Base-by-base conservation (phyloP, 2,888 invertebrate genomes). In the Notocelia uddmanniana region DNA sequence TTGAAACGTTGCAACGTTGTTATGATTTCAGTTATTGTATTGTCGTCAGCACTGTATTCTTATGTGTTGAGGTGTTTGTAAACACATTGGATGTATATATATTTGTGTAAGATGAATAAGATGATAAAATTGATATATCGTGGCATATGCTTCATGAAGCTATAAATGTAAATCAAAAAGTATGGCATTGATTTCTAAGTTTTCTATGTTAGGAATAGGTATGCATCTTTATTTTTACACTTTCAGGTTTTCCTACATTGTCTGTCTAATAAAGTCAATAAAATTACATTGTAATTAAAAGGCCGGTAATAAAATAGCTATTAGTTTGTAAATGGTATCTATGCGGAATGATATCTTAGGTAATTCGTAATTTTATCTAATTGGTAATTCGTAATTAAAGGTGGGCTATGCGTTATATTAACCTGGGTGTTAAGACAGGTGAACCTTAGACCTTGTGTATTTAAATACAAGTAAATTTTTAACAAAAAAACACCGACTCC, bases 281-380 rank as follows among this genome's bases (percentile, higher is more conserved):
- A 31, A 50, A 8, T 19, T 31, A 31, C 23, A 26, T 18, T 45
- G 50, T 63, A 63, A 21, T 34, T 50, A 63, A 52, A 52, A 31
- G 15, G n/a, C n/a, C n/a, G n/a, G 8, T 34, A 62, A 34, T 63
- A 52, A 63, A 19, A 19, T 63, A 13, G 21, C 21, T 52, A 19
- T 63, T 34, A 52, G 19, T 63, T 63, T 19, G 50, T 19, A 34
- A 63, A 9, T n/a, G 50, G 15, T 37, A 52, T 21, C 13, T 45
- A 45, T n/a, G 13, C n/a, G 21, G 11, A 63, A 50, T 23, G 21
- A 21, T 63, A 52, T 63, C 31, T 37, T 21, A 63, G 21, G 34
- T 52, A 50, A 62, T 63, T 48, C 18, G 34, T 34, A 63, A 63
- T 34, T 52, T 50, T 50, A 63, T 63, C 62, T 63, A 15, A 63